Evolutionary conservation across 2,888 invertebrate genomes (phyloP).

Genomic region (Microchrysa polita): DNA sequence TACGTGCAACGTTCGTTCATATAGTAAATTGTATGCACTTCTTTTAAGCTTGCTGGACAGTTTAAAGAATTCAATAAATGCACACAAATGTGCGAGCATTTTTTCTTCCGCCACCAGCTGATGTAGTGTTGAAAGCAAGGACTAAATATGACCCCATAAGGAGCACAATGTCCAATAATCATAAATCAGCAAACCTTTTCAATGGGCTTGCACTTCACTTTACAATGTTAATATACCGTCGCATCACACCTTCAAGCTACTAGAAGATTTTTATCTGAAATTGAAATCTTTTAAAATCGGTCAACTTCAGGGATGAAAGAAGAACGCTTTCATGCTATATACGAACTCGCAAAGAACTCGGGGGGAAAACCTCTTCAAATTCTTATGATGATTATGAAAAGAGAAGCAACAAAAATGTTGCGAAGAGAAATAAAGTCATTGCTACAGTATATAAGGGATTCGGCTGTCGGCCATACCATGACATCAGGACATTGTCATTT

Average conservation of each 20-base stretch:
- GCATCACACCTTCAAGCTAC: constrained; percentile 42
- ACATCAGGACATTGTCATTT: constrained; percentile 45
- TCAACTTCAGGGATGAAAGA: constrained; percentile 43
- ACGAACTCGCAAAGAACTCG: neutral
- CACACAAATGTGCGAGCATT: constrained; percentile 33
- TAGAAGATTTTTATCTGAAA: constrained; percentile 51
- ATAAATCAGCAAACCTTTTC: constrained; percentile 46
- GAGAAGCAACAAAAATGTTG: constrained; percentile 25
- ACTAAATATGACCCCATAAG: constrained; percentile 21
- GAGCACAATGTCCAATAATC: constrained; percentile 27
- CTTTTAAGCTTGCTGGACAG: neutral
- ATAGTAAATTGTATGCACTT: neutral
- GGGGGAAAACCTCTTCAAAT: constrained; percentile 42
- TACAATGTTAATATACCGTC: constrained; percentile 47
- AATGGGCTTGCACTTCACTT: constrained; percentile 38
- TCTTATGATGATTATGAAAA: constrained; percentile 23
- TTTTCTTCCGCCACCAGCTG: neutral
- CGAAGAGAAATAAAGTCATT: constrained; percentile 25
- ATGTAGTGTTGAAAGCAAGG: constrained; percentile 4
- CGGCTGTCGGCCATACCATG: constrained; percentile 29
- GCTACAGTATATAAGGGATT: neutral
- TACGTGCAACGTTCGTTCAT: constrained; percentile 30
- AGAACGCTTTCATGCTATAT: constrained; percentile 29
- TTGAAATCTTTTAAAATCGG: constrained; percentile 51
- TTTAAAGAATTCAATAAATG: constrained; percentile 34